Percentiles rank a stretch among this genome's conserved stretches.
Evolutionary conservation across 2,888 invertebrate species (phyloP).

Genomic region (Lithophane socia): DNA sequence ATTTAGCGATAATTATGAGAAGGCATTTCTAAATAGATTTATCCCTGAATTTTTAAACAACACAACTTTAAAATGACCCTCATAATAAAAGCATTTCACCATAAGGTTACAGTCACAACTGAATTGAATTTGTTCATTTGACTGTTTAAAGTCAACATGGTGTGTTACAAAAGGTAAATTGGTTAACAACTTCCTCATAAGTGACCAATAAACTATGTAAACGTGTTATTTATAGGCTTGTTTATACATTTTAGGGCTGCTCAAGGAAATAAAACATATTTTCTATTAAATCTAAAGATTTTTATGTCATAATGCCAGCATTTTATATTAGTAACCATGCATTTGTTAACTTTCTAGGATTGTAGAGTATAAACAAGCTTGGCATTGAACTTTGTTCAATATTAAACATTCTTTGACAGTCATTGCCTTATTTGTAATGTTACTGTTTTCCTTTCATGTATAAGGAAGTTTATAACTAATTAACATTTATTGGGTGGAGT

Average conservation of each 20-base stretch:
- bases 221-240: background rate
- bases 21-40: background rate
- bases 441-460: slow-evolving; percentile 27
- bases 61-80: background rate
- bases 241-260: background rate
- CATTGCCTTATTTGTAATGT: slow-evolving; percentile 29
- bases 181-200: slow-evolving; percentile 30
- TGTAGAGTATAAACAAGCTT: slow-evolving; percentile 30
- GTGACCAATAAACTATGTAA: background rate
- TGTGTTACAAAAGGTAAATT: slow-evolving; percentile 16
- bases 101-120: background rate
- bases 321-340: slow-evolving; percentile 4
- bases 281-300: background rate
- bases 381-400: slow-evolving; percentile 42
- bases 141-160: background rate
- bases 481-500: slow-evolving; percentile 15
- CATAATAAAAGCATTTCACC: background rate
- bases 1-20: background rate
- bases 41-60: background rate
- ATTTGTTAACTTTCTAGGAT: slow-evolving; percentile 33
- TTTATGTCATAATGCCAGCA: background rate
- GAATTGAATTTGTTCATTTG: background rate
- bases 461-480: slow-evolving; percentile 38
- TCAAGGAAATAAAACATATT: slow-evolving; percentile 1
- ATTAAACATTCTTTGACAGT: slow-evolving; percentile 32